Evolutionary conservation across 2,113 vertebrate species (phyloP).

Genomic region (Coptodon rendalli): DNA sequence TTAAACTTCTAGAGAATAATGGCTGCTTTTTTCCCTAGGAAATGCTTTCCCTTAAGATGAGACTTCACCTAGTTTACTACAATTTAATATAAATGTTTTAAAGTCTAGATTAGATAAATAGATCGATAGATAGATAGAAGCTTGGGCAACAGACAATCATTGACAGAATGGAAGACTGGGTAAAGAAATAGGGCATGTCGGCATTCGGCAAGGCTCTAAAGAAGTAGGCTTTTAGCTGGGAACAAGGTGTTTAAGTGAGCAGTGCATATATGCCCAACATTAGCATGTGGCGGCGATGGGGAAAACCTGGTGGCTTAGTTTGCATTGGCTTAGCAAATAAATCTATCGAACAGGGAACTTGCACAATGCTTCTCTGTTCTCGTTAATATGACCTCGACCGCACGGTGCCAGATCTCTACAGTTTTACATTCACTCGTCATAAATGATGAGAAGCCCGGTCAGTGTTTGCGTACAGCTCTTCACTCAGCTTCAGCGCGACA

Average conservation of each 20-base stretch:
- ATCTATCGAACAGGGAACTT: not conserved
- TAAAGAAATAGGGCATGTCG: not conserved
- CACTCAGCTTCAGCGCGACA: not conserved
- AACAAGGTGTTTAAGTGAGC: not conserved
- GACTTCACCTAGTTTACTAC: not conserved
- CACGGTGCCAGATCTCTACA: not conserved
- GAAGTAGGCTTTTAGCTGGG: not conserved
- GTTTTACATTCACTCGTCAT: not conserved
- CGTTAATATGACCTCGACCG: rapidly evolving
- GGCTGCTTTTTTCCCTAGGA: not conserved
- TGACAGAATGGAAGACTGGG: not conserved
- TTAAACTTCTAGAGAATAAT: not conserved
- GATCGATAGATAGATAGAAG: not conserved
- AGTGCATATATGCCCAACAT: not conserved
- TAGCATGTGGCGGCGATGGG: not conserved
- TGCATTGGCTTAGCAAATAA: not conserved
- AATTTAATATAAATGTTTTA: not conserved
- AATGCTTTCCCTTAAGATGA: not conserved
- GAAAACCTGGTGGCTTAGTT: not conserved
- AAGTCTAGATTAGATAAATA: not conserved
- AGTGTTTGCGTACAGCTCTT: not conserved
- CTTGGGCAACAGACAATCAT: not conserved
- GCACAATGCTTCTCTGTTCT: not conserved
- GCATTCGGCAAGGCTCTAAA: not conserved
- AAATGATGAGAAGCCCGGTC: not conserved